phyloP scores from a whole-genome alignment of 2,888 invertebrate genomes.

The Choristoneura rosaceana region DNA sequence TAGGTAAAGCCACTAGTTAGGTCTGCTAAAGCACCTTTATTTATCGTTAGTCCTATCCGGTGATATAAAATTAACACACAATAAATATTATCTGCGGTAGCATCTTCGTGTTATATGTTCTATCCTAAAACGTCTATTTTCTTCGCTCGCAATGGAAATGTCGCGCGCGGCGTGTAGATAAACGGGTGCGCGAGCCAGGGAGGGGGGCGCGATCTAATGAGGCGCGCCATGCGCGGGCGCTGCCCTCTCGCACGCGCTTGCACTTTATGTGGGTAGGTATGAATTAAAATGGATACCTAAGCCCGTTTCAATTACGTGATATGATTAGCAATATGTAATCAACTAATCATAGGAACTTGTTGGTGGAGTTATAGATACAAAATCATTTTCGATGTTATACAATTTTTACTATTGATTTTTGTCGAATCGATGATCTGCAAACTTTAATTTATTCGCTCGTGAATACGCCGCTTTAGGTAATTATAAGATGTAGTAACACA shows the following conservation, averaged over 20 bases:
- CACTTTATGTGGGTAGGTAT: conserved; percentile 68
- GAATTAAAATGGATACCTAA: conserved; percentile 65
- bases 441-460: not conserved
- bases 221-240: conserved; percentile 71
- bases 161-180: conserved; percentile 70
- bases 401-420: not conserved
- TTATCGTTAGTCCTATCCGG: conserved; percentile 26
- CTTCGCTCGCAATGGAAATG: conserved; percentile 78
- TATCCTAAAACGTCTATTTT: conserved; percentile 80
- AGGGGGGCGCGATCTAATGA: conserved; percentile 67
- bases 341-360: conserved; percentile 8
- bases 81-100: conserved; percentile 72
- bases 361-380: not conserved
- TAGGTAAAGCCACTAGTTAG: not conserved
- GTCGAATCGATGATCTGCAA: not conserved
- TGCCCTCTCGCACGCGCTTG: conserved; percentile 70
- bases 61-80: conserved; percentile 72
- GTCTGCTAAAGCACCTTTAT: not conserved
- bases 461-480: conserved; percentile 20
- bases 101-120: conserved; percentile 68
- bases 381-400: not conserved
- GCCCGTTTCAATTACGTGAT: conserved; percentile 67
- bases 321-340: conserved; percentile 33
- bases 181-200: conserved; percentile 70
- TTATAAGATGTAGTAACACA: conserved; percentile 28